These are phyloP conservation scores for Drosophila anomalata DNA, from an alignment of 2,888 invertebrate genomes.

Conservation along the genomic window DNA sequence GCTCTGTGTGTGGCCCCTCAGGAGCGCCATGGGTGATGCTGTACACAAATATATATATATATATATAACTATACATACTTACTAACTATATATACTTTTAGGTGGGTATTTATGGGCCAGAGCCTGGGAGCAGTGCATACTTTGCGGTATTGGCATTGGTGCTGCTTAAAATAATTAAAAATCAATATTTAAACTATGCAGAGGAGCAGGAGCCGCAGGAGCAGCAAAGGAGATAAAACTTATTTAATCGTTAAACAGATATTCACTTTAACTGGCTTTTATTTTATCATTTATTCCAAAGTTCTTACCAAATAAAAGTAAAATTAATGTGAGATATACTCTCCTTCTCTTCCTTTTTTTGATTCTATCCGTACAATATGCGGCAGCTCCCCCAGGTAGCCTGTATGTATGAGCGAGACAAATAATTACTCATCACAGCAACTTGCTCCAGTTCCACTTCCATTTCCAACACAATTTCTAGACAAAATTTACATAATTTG, in stretches of 20 bases:
- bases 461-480: constrained; percentile 14
- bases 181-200: constrained; percentile 73
- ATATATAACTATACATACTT: neutral
- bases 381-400: too few species aligned
- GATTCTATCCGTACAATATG: constrained; percentile 3
- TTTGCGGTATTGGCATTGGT: constrained; percentile 60
- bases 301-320: too few species aligned
- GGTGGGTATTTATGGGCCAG: constrained; percentile 21
- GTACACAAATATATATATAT: constrained; percentile 12
- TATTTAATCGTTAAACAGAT: neutral
- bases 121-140: constrained; percentile 62
- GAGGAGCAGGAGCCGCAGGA: neutral
- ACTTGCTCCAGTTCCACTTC: constrained; percentile 8
- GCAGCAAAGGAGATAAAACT: neutral
- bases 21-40: constrained; percentile 38
- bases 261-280: neutral
- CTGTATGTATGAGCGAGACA: neutral
- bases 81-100: neutral
- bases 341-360: too few species aligned
- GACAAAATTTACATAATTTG: constrained; percentile 67
- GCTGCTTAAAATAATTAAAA: constrained; percentile 77
- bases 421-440: constrained; percentile 3
- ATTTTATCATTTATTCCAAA: too few species aligned
- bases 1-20: constrained; percentile 59
- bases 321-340: too few species aligned